Percentiles rank a stretch among this genome's conserved stretches.
These are phyloP conservation scores for Elegia similella DNA, from an alignment of 2,888 invertebrate species.

Conservation along the genomic window DNA sequence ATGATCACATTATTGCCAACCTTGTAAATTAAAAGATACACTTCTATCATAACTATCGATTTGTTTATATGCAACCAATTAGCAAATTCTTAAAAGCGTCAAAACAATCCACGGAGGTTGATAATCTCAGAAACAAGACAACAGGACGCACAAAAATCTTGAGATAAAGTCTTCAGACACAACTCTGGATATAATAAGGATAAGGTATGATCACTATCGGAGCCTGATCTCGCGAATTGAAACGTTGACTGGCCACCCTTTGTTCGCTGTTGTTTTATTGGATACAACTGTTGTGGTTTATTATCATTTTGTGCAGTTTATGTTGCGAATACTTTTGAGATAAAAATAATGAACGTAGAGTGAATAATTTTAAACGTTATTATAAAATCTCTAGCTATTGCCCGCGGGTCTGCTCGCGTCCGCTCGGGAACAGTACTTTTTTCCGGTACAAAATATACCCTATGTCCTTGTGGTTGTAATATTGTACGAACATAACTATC, in stretches of 20 bases:
- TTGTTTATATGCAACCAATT: neutral
- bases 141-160: slow-evolving; percentile 65
- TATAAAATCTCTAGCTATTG: too few relatives aligned
- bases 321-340: too few relatives aligned
- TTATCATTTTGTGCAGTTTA: slow-evolving; percentile 12
- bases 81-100: slow-evolving; percentile 20
- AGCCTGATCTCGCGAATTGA: slow-evolving; percentile 74
- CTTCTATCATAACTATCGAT: too few relatives aligned
- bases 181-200: slow-evolving; percentile 75
- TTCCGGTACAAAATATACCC: too few relatives aligned
- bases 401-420: too few relatives aligned
- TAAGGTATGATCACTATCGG: slow-evolving; percentile 61
- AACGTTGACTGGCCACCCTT: slow-evolving; percentile 51
- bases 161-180: slow-evolving; percentile 59
- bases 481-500: too few relatives aligned
- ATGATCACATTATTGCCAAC: slow-evolving; percentile 42
- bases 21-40: too few relatives aligned
- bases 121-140: neutral
- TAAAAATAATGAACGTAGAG: too few relatives aligned
- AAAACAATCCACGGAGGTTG: slow-evolving; percentile 11
- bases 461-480: too few relatives aligned
- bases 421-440: too few relatives aligned
- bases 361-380: too few relatives aligned
- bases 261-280: slow-evolving; percentile 24
- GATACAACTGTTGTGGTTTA: slow-evolving; percentile 17